phyloP scores from a whole-genome alignment of 2,888 invertebrate species.

The Leptopterna dolabrata region DNA sequence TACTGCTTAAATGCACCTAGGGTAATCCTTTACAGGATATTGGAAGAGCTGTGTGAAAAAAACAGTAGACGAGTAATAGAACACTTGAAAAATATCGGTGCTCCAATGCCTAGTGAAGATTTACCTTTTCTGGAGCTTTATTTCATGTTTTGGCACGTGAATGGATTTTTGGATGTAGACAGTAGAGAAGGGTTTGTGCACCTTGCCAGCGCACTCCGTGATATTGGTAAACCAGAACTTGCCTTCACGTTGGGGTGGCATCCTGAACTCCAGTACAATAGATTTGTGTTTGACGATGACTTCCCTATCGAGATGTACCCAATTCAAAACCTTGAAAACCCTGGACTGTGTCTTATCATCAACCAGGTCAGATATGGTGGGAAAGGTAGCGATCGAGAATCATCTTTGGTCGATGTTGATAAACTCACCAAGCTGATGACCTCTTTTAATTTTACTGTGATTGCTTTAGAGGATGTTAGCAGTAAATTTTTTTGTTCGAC shows the following conservation, averaged over 20 bases:
- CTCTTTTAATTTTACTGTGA: neutral
- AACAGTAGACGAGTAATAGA: neutral
- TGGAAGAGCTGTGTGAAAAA: neutral
- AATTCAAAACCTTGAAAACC: neutral
- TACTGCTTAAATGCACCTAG: neutral
- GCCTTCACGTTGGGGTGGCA: neutral
- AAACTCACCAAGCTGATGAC: neutral
- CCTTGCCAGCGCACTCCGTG: neutral
- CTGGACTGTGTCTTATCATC: conserved; percentile 35
- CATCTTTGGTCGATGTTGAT: neutral
- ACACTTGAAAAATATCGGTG: neutral
- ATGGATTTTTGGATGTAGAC: conserved; percentile 14
- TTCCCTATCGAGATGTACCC: neutral
- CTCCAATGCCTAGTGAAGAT: neutral
- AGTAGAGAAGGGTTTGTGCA: neutral
- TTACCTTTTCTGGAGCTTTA: neutral
- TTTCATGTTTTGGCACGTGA: conserved; percentile 28
- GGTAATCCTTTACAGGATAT: conserved; percentile 20
- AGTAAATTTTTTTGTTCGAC: neutral
- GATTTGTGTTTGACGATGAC: neutral
- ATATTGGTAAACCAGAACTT: neutral
- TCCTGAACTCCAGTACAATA: neutral
- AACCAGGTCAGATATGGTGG: conserved; percentile 33
- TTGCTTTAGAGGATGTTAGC: neutral
- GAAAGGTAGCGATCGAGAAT: neutral